Base-by-base conservation (phyloP, 1,140 invertebrate genomes). In the Pogonus chalceus region DNA sequence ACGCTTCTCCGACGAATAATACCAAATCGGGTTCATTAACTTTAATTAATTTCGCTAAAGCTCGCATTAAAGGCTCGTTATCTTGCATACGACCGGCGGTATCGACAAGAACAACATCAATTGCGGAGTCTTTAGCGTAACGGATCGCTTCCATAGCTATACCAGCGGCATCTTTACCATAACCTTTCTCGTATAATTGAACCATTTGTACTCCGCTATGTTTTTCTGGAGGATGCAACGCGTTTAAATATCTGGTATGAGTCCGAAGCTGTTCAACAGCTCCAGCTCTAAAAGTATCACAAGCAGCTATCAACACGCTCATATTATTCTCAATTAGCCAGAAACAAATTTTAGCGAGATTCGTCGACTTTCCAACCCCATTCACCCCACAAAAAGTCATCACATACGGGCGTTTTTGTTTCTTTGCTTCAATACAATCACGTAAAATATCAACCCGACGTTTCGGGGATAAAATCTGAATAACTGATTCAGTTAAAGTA, bases 21-120 rank as follows among this genome's bases (percentile, higher is more conserved):
- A 99, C 95, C 57, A 99, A 76, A 75, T 99, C 96, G 0, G 97
- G 97, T 62, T 94, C 84, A 70, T 99, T 99, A 18, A 79, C 75
- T 70, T 83, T 85, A 52, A 86, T 85, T 14, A 96, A 80, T 73
- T 98, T 99, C 2, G 95, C 86, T 12, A 98, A 74, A 10, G 96
- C 91, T 62, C 92, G 80, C 96, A 99, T 99, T 7, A 99, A 74
- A 0, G 96, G 96, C 70, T 98, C 96, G 72, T 99, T 99, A 72
- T 99, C 96, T 62, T 99, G 97, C 96, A 99, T 99, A 58, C 97
- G 79, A 4, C 97, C 97, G 23, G 97, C 96, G 1, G 96, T 99
- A 72, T 99, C 97, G 12, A 99, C 83, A 2, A 99, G 72, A 16
- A 98, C 95, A 14, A 98, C 81, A 75, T 99, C 92, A 47, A 92